Conservation (phyloP, 2,888 invertebrate genomes). For the Holacanthella duospinosa region DNA sequence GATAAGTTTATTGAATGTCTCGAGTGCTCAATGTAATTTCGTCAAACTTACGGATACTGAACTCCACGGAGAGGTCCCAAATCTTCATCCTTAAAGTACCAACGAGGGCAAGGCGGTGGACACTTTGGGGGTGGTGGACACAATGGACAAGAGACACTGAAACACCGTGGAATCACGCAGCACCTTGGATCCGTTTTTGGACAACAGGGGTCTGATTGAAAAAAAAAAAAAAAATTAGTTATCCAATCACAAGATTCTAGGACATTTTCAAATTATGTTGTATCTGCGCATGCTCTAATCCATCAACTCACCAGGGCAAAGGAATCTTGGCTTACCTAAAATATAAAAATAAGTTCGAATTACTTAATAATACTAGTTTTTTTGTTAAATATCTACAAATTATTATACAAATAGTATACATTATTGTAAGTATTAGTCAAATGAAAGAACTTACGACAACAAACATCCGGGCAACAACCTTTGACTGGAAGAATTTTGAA, state of each 20-base stretch:
- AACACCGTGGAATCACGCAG: not conserved
- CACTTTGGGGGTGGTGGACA: slow-evolving; percentile 1
- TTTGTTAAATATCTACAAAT: too few species aligned
- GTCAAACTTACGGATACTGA: not conserved
- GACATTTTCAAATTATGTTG: too few species aligned
- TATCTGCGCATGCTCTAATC: too few species aligned
- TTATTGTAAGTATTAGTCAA: not conserved
- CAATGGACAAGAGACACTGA: not conserved
- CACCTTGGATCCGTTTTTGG: not conserved
- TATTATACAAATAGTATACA: too few species aligned
- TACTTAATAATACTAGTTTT: too few species aligned
- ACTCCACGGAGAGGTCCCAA: slow-evolving; percentile 4
- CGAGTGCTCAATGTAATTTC: too few species aligned
- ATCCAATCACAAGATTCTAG: too few species aligned
- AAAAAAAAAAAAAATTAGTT: too few species aligned
- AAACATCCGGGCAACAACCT: not conserved
- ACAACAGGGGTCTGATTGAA: not conserved
- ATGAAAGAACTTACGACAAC: not conserved
- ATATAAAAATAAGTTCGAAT: not conserved
- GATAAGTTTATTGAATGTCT: too few species aligned
- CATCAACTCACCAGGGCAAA: too few species aligned
- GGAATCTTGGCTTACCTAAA: not conserved
- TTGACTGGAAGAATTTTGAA: not conserved
- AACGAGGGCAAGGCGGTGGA: not conserved
- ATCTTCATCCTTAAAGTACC: slow-evolving; percentile 2